These are phyloP conservation scores for Agrotis puta DNA, from an alignment of 2,888 invertebrate species.

Conservation along the genomic window DNA sequence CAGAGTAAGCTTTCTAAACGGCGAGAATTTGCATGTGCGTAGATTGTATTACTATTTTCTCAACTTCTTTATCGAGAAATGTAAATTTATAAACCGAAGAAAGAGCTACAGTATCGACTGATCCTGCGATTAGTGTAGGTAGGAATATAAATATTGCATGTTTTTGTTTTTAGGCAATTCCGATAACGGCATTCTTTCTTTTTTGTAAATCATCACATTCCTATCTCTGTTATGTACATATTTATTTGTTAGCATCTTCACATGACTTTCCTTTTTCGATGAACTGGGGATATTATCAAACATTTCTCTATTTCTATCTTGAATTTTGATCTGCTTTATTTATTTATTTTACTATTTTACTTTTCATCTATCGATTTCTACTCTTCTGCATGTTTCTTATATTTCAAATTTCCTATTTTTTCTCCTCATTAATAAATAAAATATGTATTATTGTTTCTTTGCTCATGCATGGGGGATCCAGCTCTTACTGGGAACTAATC, in stretches of 20 bases:
- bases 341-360: conserved; percentile 11
- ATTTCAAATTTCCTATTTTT: conserved; percentile 8
- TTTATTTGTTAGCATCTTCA: background rate
- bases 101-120: background rate
- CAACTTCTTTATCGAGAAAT: background rate
- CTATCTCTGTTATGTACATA: conserved; percentile 11
- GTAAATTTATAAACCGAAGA: background rate
- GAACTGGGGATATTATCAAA: background rate
- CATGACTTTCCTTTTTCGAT: conserved; percentile 26
- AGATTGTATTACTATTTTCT: conserved; percentile 14
- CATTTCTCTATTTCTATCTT: conserved; percentile 13
- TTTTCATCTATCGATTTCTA: conserved; percentile 18
- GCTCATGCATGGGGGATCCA: conserved; percentile 57
- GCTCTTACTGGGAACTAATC: conserved; percentile 14
- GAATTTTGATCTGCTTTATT: background rate
- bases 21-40: conserved; percentile 48
- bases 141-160: conserved; percentile 35
- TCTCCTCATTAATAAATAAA: conserved; percentile 22
- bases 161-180: conserved; percentile 29
- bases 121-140: conserved; percentile 2
- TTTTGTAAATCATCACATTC: conserved; percentile 4
- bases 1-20: conserved; percentile 15
- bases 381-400: conserved; percentile 52
- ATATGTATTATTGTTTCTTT: conserved; percentile 26
- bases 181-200: background rate